phyloP scores from a whole-genome alignment of 2,797 vertebrate species.

The Fratercula arctica region DNA sequence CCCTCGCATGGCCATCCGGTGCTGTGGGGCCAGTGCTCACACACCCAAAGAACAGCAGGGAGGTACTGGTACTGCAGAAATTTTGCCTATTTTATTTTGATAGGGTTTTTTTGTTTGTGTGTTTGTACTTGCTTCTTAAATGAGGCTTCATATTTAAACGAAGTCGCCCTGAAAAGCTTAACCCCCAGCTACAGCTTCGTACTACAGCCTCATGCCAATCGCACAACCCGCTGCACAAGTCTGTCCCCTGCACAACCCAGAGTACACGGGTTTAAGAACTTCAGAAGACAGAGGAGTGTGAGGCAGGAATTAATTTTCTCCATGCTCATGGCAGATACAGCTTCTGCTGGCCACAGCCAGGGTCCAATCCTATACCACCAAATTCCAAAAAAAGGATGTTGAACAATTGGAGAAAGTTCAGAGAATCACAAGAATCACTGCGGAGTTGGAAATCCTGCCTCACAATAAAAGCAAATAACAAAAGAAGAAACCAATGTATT shows the following conservation, averaged over 20 bases:
- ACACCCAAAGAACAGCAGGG: background rate
- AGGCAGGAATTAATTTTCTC: background rate
- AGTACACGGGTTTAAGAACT: accelerated
- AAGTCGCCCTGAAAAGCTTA: background rate
- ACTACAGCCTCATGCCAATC: background rate
- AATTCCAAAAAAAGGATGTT: background rate
- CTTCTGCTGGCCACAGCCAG: background rate
- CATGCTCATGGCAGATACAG: accelerated
- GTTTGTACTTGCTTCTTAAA: background rate
- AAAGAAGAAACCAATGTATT: background rate
- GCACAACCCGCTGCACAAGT: background rate
- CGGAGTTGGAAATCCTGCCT: background rate
- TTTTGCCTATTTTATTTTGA: background rate
- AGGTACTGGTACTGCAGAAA: background rate
- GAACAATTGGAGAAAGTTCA: background rate
- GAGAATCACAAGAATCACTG: background rate
- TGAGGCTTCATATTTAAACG: background rate
- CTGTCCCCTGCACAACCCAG: background rate
- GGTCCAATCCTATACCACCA: background rate
- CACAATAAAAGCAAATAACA: background rate
- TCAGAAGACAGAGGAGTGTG: background rate
- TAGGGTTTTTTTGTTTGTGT: background rate
- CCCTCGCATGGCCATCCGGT: accelerated
- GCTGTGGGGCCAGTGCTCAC: background rate
- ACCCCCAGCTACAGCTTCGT: background rate